Evolutionary conservation across 1,140 invertebrate genomes (phyloP), one percentile per base, ranked within the genome.

Genomic region (Laupala kohalensis): DNA sequence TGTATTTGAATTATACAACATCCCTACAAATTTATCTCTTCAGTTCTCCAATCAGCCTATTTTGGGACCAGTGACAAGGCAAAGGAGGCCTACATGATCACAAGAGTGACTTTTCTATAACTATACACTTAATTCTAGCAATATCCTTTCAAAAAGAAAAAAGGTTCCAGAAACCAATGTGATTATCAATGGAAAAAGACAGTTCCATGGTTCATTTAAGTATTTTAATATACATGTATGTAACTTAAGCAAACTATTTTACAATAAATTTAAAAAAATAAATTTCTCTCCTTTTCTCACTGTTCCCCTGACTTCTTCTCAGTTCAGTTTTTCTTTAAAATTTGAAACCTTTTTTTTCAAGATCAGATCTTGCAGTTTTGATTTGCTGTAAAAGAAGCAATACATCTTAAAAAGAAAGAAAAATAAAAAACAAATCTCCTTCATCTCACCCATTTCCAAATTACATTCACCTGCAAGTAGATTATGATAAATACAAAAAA

Each of bases 261-360:
- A 66, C 64, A 24, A 66, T 66, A 66, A 66, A 66, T 66, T 66
- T 23, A 66, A 66, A 15, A 66, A 26, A 53, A 53, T 53, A 53
- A 9, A 53, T 53, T 53, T 13, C 4, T 53, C 19, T 53, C 37
- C 37, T 53, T n/a, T n/a, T n/a, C n/a, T n/a, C n/a, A n/a, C n/a
- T 62, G 53, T 62, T 62, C 9, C 9, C 53, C 9, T 62, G 9
- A 12, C 23, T 12, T 26, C 12, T 66, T 24, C 64, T 66, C 25
- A 66, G 23, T 66, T 24, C 25, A 24, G 25, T 12, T 24, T 62
- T 12, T 62, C 9, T 62, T 62, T 62, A 62, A 23, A 66, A 66
- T 23, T 24, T 66, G 23, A 66, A 26, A 12, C 25, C 64, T 66
- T 24, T 66, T 66, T 66, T 24, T 66, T 66, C 25, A 15, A 24